These are phyloP conservation scores for Hemicrepidius hirtus DNA, from an alignment of 2,888 invertebrate genomes.

Conservation along the genomic window DNA sequence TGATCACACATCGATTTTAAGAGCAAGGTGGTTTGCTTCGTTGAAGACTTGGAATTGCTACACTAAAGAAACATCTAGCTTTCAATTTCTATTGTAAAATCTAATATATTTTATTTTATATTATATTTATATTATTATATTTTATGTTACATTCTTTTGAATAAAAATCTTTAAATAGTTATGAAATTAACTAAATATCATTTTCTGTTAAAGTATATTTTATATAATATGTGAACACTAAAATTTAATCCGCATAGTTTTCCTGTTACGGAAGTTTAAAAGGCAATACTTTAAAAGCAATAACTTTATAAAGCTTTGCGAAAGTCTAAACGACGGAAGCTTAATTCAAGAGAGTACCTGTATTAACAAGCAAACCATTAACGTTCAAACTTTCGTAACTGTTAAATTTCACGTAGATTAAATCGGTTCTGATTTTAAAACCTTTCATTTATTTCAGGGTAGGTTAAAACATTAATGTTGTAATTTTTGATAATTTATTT, in stretches of 20 bases:
- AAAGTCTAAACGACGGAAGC: slow-evolving; percentile 12
- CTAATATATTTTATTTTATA: too few species aligned
- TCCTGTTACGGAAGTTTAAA: slow-evolving; percentile 3
- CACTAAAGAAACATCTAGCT: too few species aligned
- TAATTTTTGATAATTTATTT: neutral
- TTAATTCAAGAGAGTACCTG: slow-evolving; percentile 32
- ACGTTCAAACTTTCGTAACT: slow-evolving; percentile 18
- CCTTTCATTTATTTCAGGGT: neutral
- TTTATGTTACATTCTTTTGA: too few species aligned
- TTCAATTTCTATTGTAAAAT: too few species aligned
- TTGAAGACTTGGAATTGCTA: too few species aligned
- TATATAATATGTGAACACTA: too few species aligned
- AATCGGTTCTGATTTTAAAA: slow-evolving; percentile 21
- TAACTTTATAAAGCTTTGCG: slow-evolving; percentile 5
- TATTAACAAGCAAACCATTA: slow-evolving; percentile 30
- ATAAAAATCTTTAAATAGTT: too few species aligned
- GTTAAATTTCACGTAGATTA: slow-evolving; percentile 29
- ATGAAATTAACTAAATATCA: too few species aligned
- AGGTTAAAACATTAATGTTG: slow-evolving; percentile 6
- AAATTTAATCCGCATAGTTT: neutral
- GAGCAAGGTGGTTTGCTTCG: too few species aligned
- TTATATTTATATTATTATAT: too few species aligned
- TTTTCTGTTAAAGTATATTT: too few species aligned
- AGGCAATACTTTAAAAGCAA: slow-evolving; percentile 10
- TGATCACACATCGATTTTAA: too few species aligned